These are phyloP conservation scores for Dicroscelio sp. DNA, from an alignment of 2,888 invertebrate species.

Conservation along the genomic window DNA sequence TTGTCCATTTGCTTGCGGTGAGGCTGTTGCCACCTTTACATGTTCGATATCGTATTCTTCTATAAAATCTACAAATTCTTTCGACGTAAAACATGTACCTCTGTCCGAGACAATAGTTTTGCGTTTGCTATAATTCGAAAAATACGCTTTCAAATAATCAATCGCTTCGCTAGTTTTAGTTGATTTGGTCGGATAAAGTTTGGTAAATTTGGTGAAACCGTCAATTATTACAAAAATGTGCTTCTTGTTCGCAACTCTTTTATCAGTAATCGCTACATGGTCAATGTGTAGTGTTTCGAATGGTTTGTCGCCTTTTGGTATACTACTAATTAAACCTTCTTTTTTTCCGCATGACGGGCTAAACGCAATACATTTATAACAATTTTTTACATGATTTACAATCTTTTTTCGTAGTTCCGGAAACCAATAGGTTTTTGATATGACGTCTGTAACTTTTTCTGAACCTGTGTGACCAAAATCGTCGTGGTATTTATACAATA, in stretches of 20 bases:
- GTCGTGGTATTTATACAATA: slow-evolving; percentile 28
- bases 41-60: slow-evolving; percentile 22
- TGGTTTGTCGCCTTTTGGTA: slow-evolving; percentile 36
- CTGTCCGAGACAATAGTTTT: neutral
- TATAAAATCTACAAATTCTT: neutral
- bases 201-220: slow-evolving; percentile 27
- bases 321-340: neutral
- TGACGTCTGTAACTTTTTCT: neutral
- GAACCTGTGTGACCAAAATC: slow-evolving; percentile 21
- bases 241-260: neutral
- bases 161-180: slow-evolving; percentile 5
- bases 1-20: slow-evolving; percentile 51
- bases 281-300: slow-evolving; percentile 29
- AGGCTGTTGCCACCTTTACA: slow-evolving; percentile 24
- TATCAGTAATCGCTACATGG: slow-evolving; percentile 18
- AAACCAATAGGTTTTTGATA: slow-evolving; percentile 34
- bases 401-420: slow-evolving; percentile 24
- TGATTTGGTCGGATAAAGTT: slow-evolving; percentile 5
- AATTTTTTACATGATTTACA: neutral
- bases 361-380: slow-evolving; percentile 46
- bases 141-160: neutral
- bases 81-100: slow-evolving; percentile 7
- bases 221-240: slow-evolving; percentile 12
- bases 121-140: neutral
- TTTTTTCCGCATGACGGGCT: neutral